These are phyloP conservation scores for Pseudopodoces humilis DNA, from an alignment of 2,113 vertebrate genomes.

Conservation along the genomic window DNA sequence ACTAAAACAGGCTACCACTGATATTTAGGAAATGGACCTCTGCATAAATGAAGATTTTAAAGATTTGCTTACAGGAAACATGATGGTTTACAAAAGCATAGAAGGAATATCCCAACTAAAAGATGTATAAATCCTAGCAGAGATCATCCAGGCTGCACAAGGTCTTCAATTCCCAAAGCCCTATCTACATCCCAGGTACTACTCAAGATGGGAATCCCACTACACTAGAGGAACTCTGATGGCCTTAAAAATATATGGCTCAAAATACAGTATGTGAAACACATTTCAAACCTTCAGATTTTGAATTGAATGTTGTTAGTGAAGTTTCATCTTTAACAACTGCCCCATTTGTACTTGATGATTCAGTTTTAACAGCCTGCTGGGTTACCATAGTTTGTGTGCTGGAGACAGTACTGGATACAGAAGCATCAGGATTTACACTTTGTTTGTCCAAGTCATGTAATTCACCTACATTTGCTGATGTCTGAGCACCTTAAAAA, in stretches of 20 bases:
- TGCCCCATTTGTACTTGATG: conserved; percentile 79
- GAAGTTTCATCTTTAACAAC: conserved; percentile 82
- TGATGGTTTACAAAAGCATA: not conserved
- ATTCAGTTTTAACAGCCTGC: conserved; percentile 81
- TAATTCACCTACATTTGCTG: conserved; percentile 75
- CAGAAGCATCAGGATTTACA: conserved; percentile 72
- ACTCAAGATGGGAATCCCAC: conserved; percentile 44
- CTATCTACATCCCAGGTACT: not conserved
- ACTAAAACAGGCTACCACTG: not conserved
- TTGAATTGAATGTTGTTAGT: conserved; percentile 77
- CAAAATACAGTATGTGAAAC: conserved; percentile 79
- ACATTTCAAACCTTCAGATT: conserved; percentile 80
- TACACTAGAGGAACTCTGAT: conserved; percentile 48
- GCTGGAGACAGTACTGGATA: conserved; percentile 72
- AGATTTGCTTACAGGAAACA: not conserved
- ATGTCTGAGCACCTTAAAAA: conserved; percentile 72
- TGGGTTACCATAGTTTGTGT: conserved; percentile 77
- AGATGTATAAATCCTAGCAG: not conserved
- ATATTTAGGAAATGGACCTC: not conserved
- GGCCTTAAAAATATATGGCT: conserved; percentile 68
- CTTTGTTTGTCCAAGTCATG: conserved; percentile 76
- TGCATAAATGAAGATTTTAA: not conserved
- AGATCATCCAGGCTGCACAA: not conserved
- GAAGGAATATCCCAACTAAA: not conserved
- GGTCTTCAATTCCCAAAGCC: not conserved